Percentiles rank a stretch among this genome's conserved stretches.
These are phyloP conservation scores for Brachionus manjavacas DNA, from an alignment of 1,140 invertebrate species.

Conservation along the genomic window DNA sequence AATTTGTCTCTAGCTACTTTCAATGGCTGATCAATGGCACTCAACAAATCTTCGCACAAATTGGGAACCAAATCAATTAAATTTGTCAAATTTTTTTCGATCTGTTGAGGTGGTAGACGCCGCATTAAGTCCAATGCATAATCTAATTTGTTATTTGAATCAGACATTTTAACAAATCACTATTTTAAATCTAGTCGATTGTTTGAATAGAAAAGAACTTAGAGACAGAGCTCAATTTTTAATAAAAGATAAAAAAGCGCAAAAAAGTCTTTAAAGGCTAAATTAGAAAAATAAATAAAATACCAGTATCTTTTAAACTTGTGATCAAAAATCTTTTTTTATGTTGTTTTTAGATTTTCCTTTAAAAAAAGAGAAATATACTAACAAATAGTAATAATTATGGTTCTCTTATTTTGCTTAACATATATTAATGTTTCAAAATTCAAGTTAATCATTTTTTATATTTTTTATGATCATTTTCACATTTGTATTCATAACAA, in stretches of 20 bases:
- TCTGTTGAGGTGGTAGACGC: slow-evolving; percentile 93
- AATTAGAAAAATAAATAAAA: background rate
- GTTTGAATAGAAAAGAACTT: background rate
- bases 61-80: slow-evolving; percentile 65
- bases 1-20: slow-evolving; percentile 88
- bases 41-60: slow-evolving; percentile 91
- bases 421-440: background rate
- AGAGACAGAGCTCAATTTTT: background rate
- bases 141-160: slow-evolving; percentile 42
- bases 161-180: slow-evolving; percentile 16
- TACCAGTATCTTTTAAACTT: slow-evolving; percentile 25
- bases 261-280: background rate
- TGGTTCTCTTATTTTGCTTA: background rate
- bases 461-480: slow-evolving; percentile 3
- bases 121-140: slow-evolving; percentile 92
- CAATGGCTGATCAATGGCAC: slow-evolving; percentile 94
- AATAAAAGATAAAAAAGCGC: slow-evolving; percentile 12
- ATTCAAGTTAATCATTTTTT: slow-evolving; percentile 22
- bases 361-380: background rate
- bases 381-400: slow-evolving; percentile 27
- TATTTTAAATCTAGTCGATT: background rate
- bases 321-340: slow-evolving; percentile 1
- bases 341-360: background rate
- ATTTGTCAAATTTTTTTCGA: slow-evolving; percentile 59
- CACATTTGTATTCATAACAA: background rate